Percentiles rank a stretch among this genome's conserved stretches.
phyloP scores from a whole-genome alignment of 1,140 invertebrate species.

The Drosophila lini region DNA sequence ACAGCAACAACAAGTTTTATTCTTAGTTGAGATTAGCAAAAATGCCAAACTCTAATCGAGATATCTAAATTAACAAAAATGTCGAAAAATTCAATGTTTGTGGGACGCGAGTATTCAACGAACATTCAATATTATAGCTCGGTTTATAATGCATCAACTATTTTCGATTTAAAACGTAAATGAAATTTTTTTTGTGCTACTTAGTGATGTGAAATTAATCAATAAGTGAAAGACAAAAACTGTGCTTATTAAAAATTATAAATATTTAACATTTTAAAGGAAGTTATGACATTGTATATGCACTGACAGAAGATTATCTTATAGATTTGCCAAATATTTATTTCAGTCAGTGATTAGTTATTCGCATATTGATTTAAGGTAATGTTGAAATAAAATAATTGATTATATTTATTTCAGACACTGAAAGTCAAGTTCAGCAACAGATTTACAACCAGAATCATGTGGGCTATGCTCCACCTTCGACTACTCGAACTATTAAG shows the following conservation, averaged over 20 bases:
- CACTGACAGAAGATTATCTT: too few species aligned
- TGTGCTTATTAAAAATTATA: not conserved
- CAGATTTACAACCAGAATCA: constrained; percentile 52
- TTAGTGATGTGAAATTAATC: constrained; percentile 3
- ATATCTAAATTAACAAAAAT: constrained; percentile 13
- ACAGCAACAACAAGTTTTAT: constrained; percentile 22
- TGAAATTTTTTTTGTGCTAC: not conserved
- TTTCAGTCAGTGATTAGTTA: not conserved
- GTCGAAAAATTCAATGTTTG: constrained; percentile 21
- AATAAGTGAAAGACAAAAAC: not conserved
- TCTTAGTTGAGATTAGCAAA: not conserved
- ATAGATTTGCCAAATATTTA: not conserved
- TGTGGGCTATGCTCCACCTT: constrained; percentile 33
- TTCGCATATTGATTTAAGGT: not conserved
- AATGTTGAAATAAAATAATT: not conserved
- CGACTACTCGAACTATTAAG: constrained; percentile 88
- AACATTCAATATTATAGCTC: constrained; percentile 26
- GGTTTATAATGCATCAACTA: constrained; percentile 22
- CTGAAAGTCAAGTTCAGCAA: constrained; percentile 47
- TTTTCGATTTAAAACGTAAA: constrained; percentile 42
- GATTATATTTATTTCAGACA: constrained; percentile 39
- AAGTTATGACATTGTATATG: not conserved
- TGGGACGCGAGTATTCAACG: constrained; percentile 21
- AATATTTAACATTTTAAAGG: not conserved
- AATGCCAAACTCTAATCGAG: constrained; percentile 4